Evolutionary conservation across 1,140 invertebrate genomes (phyloP).

Genomic region (Oncopeltus fasciatus): DNA sequence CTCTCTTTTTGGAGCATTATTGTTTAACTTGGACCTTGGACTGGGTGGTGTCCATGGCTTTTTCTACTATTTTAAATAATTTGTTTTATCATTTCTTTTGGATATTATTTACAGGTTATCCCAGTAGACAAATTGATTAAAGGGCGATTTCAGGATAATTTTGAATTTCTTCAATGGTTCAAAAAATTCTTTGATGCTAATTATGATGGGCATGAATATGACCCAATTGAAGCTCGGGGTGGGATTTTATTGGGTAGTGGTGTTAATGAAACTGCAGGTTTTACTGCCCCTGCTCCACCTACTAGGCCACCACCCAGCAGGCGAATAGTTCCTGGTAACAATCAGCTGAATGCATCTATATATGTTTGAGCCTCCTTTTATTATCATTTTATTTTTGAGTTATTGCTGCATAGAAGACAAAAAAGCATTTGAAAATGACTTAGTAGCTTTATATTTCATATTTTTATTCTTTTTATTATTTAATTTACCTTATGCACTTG

Average conservation of each 20-base stretch:
- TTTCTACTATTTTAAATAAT: too few relatives aligned
- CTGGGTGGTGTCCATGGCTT: too few relatives aligned
- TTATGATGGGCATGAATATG: conserved; percentile 83
- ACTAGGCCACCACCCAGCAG: conserved; percentile 8
- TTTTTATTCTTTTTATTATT: background rate
- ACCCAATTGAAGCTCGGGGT: conserved; percentile 69
- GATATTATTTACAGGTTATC: conserved; percentile 32
- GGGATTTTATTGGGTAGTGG: conserved; percentile 63
- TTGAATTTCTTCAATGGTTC: conserved; percentile 99
- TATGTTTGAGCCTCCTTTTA: background rate
- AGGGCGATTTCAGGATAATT: conserved; percentile 94
- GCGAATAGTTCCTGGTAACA: conserved; percentile 17
- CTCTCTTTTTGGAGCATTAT: too few relatives aligned
- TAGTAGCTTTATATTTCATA: background rate
- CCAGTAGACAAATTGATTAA: conserved; percentile 82
- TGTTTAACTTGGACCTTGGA: too few relatives aligned
- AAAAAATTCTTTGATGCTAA: conserved; percentile 99
- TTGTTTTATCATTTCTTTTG: conserved; percentile 34
- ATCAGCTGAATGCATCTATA: background rate
- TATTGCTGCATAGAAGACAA: background rate
- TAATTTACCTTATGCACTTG: background rate
- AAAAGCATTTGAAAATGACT: background rate
- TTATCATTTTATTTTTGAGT: background rate
- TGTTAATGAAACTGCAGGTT: conserved; percentile 12
- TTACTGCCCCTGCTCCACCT: conserved; percentile 16